Base-by-base conservation (phyloP, 2,888 invertebrate species). In the Leptogaster cylindrica region DNA sequence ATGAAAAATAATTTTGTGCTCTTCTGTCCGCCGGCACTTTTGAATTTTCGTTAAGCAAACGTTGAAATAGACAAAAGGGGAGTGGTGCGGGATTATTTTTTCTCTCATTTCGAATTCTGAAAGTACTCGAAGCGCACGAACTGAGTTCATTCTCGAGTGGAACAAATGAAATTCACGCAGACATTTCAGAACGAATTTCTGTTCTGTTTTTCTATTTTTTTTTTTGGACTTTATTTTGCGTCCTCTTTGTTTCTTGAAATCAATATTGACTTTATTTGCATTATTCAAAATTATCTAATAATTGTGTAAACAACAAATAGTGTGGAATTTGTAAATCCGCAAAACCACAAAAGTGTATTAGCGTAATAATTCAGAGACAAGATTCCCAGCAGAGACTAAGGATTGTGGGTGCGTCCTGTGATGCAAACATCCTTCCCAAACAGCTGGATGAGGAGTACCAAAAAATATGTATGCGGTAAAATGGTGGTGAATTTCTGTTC, bases 11-110 rank as follows among this genome's bases (percentile, higher is more conserved):
- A 44, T 44, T 61, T 61, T 27, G 44, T 44, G 44, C 61, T 44
- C 28, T 25, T 28, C n/a, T 61, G 44, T 61, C 61, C 61, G 61
- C 44, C 61, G 61, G 61, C 61, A 44, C 16, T 61, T 61, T 61
- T 61, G 44, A 41, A 61, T 28, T 44, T 61, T 44, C 27, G 12
- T 28, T 44, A 28, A 44, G 28, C 25, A 44, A 58, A 41, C 41
- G 58, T 25, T n/a, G n/a, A 39, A 25, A 14, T n/a, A 27, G 44
- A 44, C 44, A 61, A 61, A n/a, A 44, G 18, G 44, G 20, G 28
- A 41, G 61, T n/a, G n/a, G n/a, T n/a, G 28, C 27, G 41, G 25
- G 61, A 44, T 23, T 36, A 55, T 36, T 18, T 55, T 18, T n/a
- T 12, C 55, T 61, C 27, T 61, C 41, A 61, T 61, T 61, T 23